Base-by-base conservation (phyloP, 2,113 vertebrate species). In the Aythya baeri region DNA sequence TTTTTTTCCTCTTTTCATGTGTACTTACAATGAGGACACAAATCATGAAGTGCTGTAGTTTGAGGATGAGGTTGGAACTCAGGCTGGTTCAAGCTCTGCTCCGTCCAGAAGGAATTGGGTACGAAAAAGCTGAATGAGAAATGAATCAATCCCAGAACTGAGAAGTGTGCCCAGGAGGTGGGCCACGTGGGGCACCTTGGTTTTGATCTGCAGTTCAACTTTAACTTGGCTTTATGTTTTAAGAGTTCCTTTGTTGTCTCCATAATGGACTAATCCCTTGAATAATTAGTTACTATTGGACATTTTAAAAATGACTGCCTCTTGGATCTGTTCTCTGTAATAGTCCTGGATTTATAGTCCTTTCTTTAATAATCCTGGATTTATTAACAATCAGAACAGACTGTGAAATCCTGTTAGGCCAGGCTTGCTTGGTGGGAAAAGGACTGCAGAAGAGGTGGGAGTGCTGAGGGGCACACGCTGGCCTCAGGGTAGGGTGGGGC, bases 331-430 rank as follows among this genome's bases (percentile, higher is more conserved):
- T 91, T 95, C 54, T 52, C 73, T 93, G 68, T 94, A 96, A 88
- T 86, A 93, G 86, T 89, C 66, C 83, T 65, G 27, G 62, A 41
- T 65, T 41, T 65, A 65, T 65, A 65, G 62, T 65, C 62, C 62
- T 29, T 63, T 63, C 62, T 38, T 65, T 65, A 65, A 65, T 65
- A 41, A 65, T 84, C 83, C 88, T 93, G 92, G 91, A 93, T 96
- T 93, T 96, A 94, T 96, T 96, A 93, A 76, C 93, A 91, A 32
- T 70, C 81, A 91, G 90, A 92, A 91, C 91, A 94, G 90, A 68
- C 88, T 96, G 92, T 92, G 93, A 96, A 96, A 95, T 95, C 93
- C 73, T 94, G 74, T 96, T 97, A 84, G 0, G 0, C 68, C 20
- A 68, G 70, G 76, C 58, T 90, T 90, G 44, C 62, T 41, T 63